Conservation (phyloP, 2,113 vertebrate species). For the Dryoscopus gambensis region DNA sequence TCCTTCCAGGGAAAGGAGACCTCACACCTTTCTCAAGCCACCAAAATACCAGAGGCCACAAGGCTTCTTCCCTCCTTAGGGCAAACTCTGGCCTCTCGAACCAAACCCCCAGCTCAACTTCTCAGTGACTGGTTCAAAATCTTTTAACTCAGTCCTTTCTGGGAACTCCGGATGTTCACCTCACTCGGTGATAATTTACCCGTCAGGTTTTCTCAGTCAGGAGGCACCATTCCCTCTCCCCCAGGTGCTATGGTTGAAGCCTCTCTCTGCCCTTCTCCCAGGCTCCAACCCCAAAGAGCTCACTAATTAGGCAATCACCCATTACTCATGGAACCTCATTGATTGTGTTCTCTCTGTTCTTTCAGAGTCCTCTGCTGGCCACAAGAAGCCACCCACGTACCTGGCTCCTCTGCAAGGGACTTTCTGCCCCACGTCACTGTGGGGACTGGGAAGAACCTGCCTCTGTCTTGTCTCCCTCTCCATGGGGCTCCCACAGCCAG, state of each 20-base stretch:
- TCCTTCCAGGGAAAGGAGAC: neutral
- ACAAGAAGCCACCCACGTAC: neutral
- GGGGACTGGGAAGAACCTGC: neutral
- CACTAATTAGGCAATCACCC: neutral
- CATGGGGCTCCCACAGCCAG: neutral
- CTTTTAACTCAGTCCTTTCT: neutral
- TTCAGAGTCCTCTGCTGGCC: neutral
- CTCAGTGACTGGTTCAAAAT: neutral
- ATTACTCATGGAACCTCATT: neutral
- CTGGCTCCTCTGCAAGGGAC: neutral
- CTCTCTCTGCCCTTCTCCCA: neutral
- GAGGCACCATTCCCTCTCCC: neutral
- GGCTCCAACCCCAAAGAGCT: neutral
- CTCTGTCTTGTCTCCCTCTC: neutral
- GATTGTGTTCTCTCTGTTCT: fast-evolving
- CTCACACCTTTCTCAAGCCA: neutral
- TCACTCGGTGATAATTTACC: neutral
- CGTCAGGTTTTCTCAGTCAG: neutral
- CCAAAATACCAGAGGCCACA: neutral
- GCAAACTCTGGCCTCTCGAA: neutral
- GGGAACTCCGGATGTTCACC: neutral
- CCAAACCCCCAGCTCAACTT: neutral
- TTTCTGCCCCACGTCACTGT: neutral
- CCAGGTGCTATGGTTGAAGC: neutral
- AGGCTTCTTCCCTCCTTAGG: neutral